Conservation (phyloP, 1,140 invertebrate species). For the Heliconius himera region DNA sequence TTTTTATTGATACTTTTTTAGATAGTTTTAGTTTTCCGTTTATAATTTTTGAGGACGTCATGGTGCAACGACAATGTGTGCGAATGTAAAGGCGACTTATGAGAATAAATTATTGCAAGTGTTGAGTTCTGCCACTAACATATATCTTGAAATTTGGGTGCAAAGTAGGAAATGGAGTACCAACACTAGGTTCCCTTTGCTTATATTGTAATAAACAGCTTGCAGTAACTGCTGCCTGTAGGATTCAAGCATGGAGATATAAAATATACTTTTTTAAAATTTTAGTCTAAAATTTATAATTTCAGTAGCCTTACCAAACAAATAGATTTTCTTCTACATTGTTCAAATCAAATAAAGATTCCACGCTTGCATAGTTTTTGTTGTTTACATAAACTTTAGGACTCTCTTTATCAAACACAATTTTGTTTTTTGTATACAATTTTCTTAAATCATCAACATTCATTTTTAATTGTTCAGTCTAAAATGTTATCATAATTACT, state of each 20-base stretch:
- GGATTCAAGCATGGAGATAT: neutral
- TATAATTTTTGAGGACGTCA: neutral
- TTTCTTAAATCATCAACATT: conserved; percentile 49
- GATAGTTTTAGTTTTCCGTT: too few species aligned
- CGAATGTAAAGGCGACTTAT: too few species aligned
- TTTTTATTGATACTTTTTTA: too few species aligned
- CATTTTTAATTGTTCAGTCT: conserved; percentile 63
- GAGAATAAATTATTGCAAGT: too few species aligned
- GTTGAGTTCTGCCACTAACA: too few species aligned
- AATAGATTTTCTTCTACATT: conserved; percentile 52
- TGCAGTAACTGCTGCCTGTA: too few species aligned
- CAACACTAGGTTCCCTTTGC: too few species aligned
- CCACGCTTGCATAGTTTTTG: conserved; percentile 55
- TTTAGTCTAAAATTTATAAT: neutral
- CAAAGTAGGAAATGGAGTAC: too few species aligned
- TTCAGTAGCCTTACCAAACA: conserved; percentile 52
- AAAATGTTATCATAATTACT: conserved; percentile 39
- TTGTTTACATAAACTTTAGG: conserved; percentile 81
- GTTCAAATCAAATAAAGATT: conserved; percentile 52
- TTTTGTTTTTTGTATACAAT: conserved; percentile 56
- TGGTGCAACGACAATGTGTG: too few species aligned
- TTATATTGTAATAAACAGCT: too few species aligned
- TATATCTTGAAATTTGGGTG: too few species aligned
- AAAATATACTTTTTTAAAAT: neutral
- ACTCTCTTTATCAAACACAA: conserved; percentile 82